These are phyloP conservation scores for Gasterosteus aculeatus DNA, from an alignment of 2,113 vertebrate species.

Conservation along the genomic window DNA sequence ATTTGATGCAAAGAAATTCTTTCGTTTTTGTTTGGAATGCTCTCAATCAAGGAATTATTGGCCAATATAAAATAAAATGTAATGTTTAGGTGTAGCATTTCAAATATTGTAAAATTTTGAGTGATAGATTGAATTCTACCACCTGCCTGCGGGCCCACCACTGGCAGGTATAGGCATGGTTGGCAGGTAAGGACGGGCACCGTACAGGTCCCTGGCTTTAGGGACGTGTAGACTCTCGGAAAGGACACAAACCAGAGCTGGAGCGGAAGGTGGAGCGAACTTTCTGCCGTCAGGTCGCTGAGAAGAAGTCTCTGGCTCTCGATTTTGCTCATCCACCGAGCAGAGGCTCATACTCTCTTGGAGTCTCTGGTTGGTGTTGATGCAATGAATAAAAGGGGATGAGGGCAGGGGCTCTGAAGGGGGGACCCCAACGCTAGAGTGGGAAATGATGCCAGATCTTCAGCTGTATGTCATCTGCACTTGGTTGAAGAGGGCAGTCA, in stretches of 20 bases:
- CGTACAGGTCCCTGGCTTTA: not conserved
- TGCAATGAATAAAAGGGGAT: too few relatives aligned
- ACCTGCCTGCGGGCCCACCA: not conserved
- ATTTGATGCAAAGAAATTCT: constrained; percentile 55
- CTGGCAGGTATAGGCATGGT: not conserved
- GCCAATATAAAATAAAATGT: not conserved
- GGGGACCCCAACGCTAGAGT: too few relatives aligned
- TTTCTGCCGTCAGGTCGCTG: too few relatives aligned
- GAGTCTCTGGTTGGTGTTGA: too few relatives aligned
- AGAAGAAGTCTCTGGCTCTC: too few relatives aligned
- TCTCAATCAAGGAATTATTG: constrained; percentile 10
- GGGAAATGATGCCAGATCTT: not conserved
- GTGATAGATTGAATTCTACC: not conserved
- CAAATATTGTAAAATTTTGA: not conserved
- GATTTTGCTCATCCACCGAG: too few relatives aligned
- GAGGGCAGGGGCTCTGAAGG: too few relatives aligned
- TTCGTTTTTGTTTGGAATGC: constrained; percentile 52
- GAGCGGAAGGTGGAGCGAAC: not conserved
- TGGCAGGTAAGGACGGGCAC: not conserved
- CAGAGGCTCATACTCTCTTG: too few relatives aligned
- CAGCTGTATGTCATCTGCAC: too few relatives aligned
- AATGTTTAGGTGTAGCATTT: not conserved
- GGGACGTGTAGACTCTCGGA: not conserved
- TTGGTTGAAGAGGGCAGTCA: too few relatives aligned
- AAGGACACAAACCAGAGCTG: not conserved